Evolutionary conservation across 2,797 vertebrate species (phyloP).

Genomic region (Microhierax caerulescens): DNA sequence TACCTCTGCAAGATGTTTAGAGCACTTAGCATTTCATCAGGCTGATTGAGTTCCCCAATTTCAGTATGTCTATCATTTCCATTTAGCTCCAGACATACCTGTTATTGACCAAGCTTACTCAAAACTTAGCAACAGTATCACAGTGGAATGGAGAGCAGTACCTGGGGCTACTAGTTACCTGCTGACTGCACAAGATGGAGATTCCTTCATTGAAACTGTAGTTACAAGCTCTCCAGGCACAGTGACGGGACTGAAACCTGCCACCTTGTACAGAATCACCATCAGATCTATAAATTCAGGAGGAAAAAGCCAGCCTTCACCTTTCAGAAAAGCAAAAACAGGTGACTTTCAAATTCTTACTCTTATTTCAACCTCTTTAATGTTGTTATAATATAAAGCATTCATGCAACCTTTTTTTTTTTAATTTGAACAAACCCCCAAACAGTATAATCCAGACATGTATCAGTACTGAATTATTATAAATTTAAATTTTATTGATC

Average conservation of each 20-base stretch:
- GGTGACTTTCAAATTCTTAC: constrained; percentile 71
- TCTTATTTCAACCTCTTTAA: background rate
- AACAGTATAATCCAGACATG: background rate
- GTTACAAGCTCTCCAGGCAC: constrained; percentile 83
- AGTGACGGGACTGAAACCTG: constrained; percentile 79
- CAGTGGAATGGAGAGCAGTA: constrained; percentile 79
- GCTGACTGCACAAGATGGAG: constrained; percentile 79
- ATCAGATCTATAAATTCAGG: constrained; percentile 80
- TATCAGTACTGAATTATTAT: background rate
- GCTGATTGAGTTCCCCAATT: background rate
- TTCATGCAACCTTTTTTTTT: background rate
- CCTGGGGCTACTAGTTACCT: constrained; percentile 82
- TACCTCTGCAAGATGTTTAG: background rate
- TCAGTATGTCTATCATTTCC: background rate
- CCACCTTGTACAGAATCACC: constrained; percentile 85
- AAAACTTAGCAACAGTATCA: constrained; percentile 86
- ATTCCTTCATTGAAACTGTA: constrained; percentile 78
- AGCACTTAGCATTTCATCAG: background rate
- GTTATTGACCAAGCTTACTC: constrained; percentile 83
- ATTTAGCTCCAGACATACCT: constrained; percentile 83
- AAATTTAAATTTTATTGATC: background rate
- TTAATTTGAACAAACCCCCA: background rate
- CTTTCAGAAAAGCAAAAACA: constrained; percentile 83
- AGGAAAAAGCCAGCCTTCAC: constrained; percentile 86
- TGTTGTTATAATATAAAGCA: background rate